Percentiles rank a stretch among this genome's conserved stretches.
These are phyloP conservation scores for Venturia canescens DNA, from an alignment of 1,140 invertebrate genomes.

Conservation along the genomic window DNA sequence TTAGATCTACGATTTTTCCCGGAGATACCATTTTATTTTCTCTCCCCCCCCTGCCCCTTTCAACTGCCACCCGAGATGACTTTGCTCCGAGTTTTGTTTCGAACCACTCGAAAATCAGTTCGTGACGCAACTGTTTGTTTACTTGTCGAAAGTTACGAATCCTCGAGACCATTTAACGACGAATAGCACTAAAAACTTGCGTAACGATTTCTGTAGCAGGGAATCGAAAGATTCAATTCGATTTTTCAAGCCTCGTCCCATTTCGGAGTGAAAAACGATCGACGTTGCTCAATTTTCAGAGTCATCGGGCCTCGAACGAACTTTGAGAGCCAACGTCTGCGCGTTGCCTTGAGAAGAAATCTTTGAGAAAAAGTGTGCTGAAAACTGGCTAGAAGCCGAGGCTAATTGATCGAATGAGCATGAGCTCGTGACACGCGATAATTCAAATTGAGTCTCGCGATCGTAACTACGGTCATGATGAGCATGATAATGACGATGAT, in stretches of 20 bases:
- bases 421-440: neutral
- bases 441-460: neutral
- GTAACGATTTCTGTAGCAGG: neutral
- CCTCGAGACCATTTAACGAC: neutral
- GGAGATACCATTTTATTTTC: neutral
- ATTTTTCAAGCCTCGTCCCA: too few relatives aligned
- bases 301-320: too few relatives aligned
- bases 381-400: neutral
- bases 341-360: neutral
- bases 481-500: constrained; percentile 10
- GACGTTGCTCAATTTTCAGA: too few relatives aligned
- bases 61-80: neutral
- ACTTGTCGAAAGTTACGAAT: neutral
- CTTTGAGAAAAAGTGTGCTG: neutral
- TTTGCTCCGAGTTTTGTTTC: neutral
- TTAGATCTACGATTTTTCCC: constrained; percentile 20
- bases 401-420: neutral
- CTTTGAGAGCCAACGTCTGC: too few relatives aligned
- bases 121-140: constrained; percentile 1
- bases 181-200: neutral
- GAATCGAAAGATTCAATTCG: too few relatives aligned
- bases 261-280: too few relatives aligned
- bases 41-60: neutral
- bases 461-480: neutral
- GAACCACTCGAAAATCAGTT: neutral